Percentiles rank a stretch among this genome's conserved stretches.
phyloP scores from a whole-genome alignment of 2,888 invertebrate genomes.

The Neria commutata region DNA sequence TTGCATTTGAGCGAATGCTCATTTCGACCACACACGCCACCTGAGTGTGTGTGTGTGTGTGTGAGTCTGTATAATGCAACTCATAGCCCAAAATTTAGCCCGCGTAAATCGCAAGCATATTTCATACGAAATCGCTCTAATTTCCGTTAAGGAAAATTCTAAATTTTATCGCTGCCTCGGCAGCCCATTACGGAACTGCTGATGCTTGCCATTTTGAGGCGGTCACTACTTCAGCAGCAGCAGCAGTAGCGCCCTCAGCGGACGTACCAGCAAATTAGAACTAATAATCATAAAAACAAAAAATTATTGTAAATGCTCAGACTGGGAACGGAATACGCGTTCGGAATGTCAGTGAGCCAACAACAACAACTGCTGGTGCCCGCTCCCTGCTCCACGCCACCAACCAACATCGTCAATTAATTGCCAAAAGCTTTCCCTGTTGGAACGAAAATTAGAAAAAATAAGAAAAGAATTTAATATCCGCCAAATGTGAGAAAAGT shows the following conservation, averaged over 20 bases:
- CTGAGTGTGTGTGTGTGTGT: no score
- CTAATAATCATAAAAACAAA: conserved; percentile 21
- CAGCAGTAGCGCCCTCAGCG: background rate
- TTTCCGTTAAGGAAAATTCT: conserved; percentile 4
- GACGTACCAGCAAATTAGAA: conserved; percentile 5
- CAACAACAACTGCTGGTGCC: no score
- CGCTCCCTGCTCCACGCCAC: no score
- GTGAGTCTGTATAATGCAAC: no score
- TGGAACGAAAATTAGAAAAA: conserved; percentile 19
- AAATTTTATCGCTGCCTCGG: background rate
- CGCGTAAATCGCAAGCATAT: background rate
- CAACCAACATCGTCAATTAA: no score
- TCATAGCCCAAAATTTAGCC: background rate
- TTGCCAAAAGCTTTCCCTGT: conserved; percentile 7
- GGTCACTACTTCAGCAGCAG: no score
- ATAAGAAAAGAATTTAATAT: conserved; percentile 28
- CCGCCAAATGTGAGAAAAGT: conserved; percentile 12
- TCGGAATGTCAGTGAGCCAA: no score
- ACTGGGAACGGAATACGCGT: background rate
- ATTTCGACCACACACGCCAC: background rate
- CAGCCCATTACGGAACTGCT: no score
- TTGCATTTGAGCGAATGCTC: background rate
- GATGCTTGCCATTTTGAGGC: no score
- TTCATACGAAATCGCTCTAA: conserved; percentile 12
- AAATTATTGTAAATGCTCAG: background rate